Conservation (phyloP, 2,797 vertebrate species). For the Psittacula derbiana region DNA sequence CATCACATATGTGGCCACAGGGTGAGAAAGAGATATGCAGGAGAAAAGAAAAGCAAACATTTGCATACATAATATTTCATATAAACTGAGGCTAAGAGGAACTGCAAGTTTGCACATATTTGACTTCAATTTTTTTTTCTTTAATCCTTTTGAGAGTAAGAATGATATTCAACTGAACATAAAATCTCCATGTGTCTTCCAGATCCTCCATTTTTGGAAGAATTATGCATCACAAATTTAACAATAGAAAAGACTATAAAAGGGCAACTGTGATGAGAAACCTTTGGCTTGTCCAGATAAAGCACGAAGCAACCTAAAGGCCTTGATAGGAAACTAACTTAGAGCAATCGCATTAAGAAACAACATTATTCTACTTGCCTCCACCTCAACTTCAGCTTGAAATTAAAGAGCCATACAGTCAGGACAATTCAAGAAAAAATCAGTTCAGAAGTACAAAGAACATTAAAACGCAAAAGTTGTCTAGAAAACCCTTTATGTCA, state of each 20-base stretch:
- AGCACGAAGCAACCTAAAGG: neutral
- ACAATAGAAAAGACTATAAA: neutral
- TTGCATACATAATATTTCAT: neutral
- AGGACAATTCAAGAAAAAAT: neutral
- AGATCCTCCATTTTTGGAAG: neutral
- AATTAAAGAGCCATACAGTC: neutral
- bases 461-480: neutral
- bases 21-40: rapidly evolving
- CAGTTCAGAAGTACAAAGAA: neutral
- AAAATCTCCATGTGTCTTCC: neutral
- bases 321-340: neutral
- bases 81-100: neutral
- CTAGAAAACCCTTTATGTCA: neutral
- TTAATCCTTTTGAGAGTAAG: neutral
- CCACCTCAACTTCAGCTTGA: neutral
- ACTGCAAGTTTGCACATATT: neutral
- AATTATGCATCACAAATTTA: neutral
- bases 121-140: neutral
- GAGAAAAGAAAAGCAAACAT: neutral
- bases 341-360: neutral
- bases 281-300: neutral
- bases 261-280: neutral
- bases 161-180: neutral
- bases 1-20: rapidly evolving
- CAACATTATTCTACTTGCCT: neutral